phyloP scores from a whole-genome alignment of 2,797 vertebrate genomes.

The Alectoris magna region DNA sequence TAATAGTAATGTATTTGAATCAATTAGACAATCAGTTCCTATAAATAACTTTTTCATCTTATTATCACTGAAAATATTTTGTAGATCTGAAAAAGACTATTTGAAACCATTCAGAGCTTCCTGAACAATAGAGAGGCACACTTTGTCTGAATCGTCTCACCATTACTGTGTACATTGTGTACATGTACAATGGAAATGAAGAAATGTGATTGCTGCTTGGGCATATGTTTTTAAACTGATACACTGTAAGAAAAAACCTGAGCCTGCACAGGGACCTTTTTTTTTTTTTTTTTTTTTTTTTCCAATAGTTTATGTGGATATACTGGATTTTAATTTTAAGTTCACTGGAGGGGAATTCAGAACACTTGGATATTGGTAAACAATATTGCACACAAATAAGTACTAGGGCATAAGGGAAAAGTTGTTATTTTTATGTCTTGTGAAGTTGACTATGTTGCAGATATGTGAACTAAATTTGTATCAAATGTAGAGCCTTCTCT shows the following conservation, averaged over 20 bases:
- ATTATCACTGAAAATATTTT: too few species aligned
- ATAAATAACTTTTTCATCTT: too few species aligned
- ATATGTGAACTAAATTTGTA: background rate
- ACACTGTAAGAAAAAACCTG: constrained; percentile 3
- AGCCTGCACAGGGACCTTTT: background rate
- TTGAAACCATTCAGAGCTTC: background rate
- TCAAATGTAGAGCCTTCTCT: constrained; percentile 35
- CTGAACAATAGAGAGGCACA: background rate
- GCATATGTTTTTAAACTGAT: constrained; percentile 63
- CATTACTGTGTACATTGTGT: constrained; percentile 6
- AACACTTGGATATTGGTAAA: background rate
- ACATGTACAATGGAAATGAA: background rate
- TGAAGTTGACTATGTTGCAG: constrained; percentile 23
- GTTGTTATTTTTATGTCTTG: background rate
- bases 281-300: too few species aligned
- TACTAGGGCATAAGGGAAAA: background rate
- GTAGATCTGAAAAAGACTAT: background rate
- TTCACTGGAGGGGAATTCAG: background rate
- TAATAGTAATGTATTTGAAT: background rate
- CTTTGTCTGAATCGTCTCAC: constrained; percentile 13
- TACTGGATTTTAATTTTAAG: background rate
- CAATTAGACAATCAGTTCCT: background rate
- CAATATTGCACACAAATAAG: background rate
- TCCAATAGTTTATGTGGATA: background rate
- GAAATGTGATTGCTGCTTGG: background rate